phyloP scores from a whole-genome alignment of 2,113 vertebrate species.

The Tyrannus savana region DNA sequence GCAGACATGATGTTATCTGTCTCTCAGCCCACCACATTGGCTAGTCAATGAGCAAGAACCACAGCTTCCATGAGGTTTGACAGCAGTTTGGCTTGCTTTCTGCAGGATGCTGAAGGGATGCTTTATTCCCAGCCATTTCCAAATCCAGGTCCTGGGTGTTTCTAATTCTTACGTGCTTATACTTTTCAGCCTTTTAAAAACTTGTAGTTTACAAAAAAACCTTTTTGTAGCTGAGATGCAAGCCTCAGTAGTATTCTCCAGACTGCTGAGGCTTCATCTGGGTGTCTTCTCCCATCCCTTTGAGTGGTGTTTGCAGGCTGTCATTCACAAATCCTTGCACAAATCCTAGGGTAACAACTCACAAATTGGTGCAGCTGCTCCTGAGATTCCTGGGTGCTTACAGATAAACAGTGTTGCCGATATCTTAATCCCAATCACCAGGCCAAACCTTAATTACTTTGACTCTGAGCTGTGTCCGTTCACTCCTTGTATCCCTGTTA shows the following conservation, averaged over 20 bases:
- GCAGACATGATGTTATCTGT: background rate
- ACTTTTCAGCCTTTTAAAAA: background rate
- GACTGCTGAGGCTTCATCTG: background rate
- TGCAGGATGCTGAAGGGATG: background rate
- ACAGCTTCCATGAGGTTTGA: background rate
- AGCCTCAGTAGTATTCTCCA: background rate
- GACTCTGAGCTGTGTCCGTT: background rate
- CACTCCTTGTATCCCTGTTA: background rate
- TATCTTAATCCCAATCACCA: background rate
- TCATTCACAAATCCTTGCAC: background rate
- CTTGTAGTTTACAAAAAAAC: background rate
- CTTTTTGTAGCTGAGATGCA: background rate
- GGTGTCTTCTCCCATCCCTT: background rate
- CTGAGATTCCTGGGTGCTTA: background rate
- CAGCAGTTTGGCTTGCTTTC: background rate
- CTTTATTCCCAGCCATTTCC: background rate
- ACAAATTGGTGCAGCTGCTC: background rate
- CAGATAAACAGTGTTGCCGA: background rate
- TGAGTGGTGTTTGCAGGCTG: background rate
- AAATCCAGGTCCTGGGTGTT: background rate
- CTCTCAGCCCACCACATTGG: background rate
- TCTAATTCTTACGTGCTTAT: background rate
- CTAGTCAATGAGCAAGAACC: background rate
- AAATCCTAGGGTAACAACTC: background rate
- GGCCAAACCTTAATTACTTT: background rate